These are phyloP conservation scores for Thamnaconus septentrionalis DNA, from an alignment of 2,113 vertebrate genomes.

Conservation along the genomic window DNA sequence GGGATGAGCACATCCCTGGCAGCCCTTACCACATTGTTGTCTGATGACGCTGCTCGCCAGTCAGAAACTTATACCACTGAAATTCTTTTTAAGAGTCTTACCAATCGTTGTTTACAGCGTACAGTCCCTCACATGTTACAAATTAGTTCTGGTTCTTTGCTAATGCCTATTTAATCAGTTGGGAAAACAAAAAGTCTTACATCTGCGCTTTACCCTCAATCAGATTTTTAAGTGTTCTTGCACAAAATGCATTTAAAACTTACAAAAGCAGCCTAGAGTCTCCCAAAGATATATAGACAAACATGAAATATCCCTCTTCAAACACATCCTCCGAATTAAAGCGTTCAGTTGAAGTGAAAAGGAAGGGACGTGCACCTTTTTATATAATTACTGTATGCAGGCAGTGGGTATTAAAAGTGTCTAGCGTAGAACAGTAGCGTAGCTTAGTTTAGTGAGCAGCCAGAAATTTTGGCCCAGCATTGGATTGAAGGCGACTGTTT, in stretches of 20 bases:
- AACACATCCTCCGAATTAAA: conserved; percentile 9
- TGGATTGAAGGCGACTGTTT: conserved; percentile 54
- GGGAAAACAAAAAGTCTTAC: conserved; percentile 8
- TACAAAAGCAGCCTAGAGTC: conserved; percentile 11
- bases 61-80: conserved; percentile 39
- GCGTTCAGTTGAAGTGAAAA: conserved; percentile 21
- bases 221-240: conserved; percentile 7
- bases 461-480: conserved; percentile 36
- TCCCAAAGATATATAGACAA: conserved; percentile 51
- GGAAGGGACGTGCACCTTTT: conserved; percentile 60
- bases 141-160: conserved; percentile 13
- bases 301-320: conserved; percentile 42
- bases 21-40: conserved; percentile 88
- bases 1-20: conserved; percentile 87
- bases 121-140: conserved; percentile 17
- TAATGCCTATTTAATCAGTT: conserved; percentile 11
- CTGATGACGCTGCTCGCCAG: conserved; percentile 55
- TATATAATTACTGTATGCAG: conserved; percentile 54
- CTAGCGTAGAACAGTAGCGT: conserved; percentile 1
- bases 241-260: not conserved
- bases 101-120: conserved; percentile 58
- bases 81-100: conserved; percentile 28
- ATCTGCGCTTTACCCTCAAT: conserved; percentile 19
- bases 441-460: conserved; percentile 38
- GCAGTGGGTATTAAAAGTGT: conserved; percentile 17